Evolutionary conservation across 2,888 invertebrate genomes (phyloP), one percentile per base, ranked within the genome.

Genomic region (Tromatobia lineatoria): DNA sequence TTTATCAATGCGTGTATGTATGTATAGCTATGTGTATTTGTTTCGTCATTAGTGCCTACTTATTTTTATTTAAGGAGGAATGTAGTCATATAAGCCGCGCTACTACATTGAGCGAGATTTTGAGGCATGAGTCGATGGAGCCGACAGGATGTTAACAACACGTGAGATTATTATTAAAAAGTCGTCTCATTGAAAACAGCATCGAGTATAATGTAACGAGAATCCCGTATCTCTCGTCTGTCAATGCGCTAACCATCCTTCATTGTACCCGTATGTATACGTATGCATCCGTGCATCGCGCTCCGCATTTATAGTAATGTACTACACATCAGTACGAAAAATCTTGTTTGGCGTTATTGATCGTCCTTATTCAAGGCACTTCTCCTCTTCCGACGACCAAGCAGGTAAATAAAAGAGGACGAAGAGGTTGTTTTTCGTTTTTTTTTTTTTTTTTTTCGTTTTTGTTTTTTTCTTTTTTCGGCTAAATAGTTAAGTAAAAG

Each of bases 41-140:
- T 64, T 85, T 79, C 71, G 66, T 90, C 89, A 90, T 92, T 92
- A 92, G 90, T 91, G 89, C 89, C 91, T 92, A 92, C 91, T 92
- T 93, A 92, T 91, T 89, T 90, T 91, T 91, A 92, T 86, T 91
- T 88, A 90, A 90, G 90, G 91, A 92, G 92, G 91, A 93, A 92
- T 92, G 92, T 93, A 91, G 90, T 92, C 88, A 88, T 91, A 90
- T 86, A 91, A 90, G 89, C 90, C 90, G 89, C 76, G 71, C 83
- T 87, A 86, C 89, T 87, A 71, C 84, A 86, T 90, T 87, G 89
- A 91, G 91, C 91, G 89, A 80, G 76, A 83, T 77, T 73, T 77
- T 77, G 80, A 83, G 80, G 83, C 73, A 80, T 38, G 73, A 83
- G 67, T 80, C 80, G 83, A 84, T 67, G 77, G 50, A 76, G 59